Evolutionary conservation across 1,140 invertebrate species (phyloP).

Genomic region (Coelopa frigida): DNA sequence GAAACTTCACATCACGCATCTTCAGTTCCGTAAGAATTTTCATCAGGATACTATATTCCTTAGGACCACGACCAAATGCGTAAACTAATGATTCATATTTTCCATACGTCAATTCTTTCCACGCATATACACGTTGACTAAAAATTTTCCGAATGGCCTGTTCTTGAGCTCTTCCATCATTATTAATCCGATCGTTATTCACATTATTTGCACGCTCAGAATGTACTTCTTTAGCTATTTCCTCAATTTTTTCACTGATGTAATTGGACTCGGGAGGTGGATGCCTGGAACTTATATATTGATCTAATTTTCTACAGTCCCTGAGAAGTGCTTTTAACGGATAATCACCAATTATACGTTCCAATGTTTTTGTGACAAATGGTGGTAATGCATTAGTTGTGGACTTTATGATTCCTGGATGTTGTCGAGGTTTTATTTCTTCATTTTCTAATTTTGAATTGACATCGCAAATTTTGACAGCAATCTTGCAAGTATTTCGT

Average conservation of each 20-base stretch:
- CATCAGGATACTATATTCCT: constrained; percentile 67
- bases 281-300: constrained; percentile 54
- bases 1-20: constrained; percentile 56
- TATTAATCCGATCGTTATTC: constrained; percentile 35
- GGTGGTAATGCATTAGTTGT: constrained; percentile 51
- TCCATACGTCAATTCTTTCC: constrained; percentile 65
- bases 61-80: constrained; percentile 57
- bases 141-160: constrained; percentile 45
- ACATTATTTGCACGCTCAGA: constrained; percentile 23
- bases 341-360: constrained; percentile 50
- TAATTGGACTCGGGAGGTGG: constrained; percentile 55
- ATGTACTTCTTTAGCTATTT: constrained; percentile 30
- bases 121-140: constrained; percentile 58
- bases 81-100: constrained; percentile 58
- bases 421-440: constrained; percentile 56
- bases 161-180: constrained; percentile 37
- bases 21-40: constrained; percentile 70
- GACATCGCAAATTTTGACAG: constrained; percentile 48
- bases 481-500: constrained; percentile 44
- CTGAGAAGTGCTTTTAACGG: constrained; percentile 48
- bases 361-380: constrained; percentile 51
- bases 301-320: constrained; percentile 50
- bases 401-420: constrained; percentile 56
- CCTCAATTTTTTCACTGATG: constrained; percentile 43
- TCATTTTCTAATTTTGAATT: constrained; percentile 50